Evolutionary conservation across 2,113 vertebrate species (phyloP), one percentile per base, ranked within the genome.

Genomic region (Dasyornis broadbenti): DNA sequence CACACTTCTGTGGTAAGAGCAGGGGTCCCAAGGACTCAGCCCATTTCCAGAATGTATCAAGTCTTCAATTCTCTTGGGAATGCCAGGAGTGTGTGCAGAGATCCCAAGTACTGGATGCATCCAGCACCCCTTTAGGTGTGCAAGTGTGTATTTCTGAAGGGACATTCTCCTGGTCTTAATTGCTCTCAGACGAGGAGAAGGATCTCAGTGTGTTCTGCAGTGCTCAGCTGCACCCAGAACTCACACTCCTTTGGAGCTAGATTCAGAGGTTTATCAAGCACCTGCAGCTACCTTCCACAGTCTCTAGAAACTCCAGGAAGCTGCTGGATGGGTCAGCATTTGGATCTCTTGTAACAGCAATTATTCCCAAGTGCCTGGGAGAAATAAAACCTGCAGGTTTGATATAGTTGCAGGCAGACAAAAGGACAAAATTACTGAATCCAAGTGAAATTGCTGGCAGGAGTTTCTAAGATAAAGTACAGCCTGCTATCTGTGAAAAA

Each of bases 321-420:
- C 31, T 53, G 54, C 27, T 91, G 50, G 17, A 39, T 45, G 37
- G 44, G 49, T 35, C 60, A 56, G 57, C 10, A 30, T 16, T 42
- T 81, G 22, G 3, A 44, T 73, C 17, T 75, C 47, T 57, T 1
- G 0, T 53, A 50, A 66, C 4, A 50, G 33, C 0, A 0, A 17
- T 52, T 61, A 50, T 69, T 89, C 40, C 50, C 66, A 71, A 53
- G 28, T n/a, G 33, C 28, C 65, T 49, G 31, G 23, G 37, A 37
- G 37, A 89, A 91, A 64, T 44, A 60, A 92, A 90, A 77, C 52
- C 44, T 63, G 14, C 45, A 40, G 56, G 21, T 42, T 72, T 71
- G 37, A 68, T 33, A 28, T 49, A 60, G 57, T 45, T 86, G 65
- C 49, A 53, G 73, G 22, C 83, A 86, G 86, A 63, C 7, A 28